Evolutionary conservation across 1,140 invertebrate species (phyloP).

Genomic region (Neodiprion lecontei): DNA sequence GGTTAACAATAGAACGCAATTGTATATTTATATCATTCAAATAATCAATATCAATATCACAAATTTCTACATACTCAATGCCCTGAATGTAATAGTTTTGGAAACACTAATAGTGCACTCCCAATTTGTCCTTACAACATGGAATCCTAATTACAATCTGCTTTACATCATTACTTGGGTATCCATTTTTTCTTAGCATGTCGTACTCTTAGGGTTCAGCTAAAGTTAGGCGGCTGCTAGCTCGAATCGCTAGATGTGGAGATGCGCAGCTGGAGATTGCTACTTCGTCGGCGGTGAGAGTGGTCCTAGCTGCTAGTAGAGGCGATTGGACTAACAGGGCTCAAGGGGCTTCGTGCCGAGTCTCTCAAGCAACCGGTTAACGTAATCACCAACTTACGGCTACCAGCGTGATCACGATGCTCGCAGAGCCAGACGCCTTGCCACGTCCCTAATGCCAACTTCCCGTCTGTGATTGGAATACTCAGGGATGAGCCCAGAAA

Average conservation of each 20-base stretch:
- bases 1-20: not conserved
- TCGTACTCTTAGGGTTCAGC: conserved; percentile 50
- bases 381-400: conserved; percentile 89
- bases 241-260: conserved; percentile 57
- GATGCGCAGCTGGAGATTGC: conserved; percentile 58
- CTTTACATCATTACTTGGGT: not conserved
- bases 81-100: not conserved
- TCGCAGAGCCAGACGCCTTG: conserved; percentile 98
- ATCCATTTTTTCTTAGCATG: conserved; percentile 39
- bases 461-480: conserved; percentile 94
- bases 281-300: conserved; percentile 58
- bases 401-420: conserved; percentile 93
- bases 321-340: conserved; percentile 82
- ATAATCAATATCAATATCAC: conserved; percentile 5
- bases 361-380: conserved; percentile 88
- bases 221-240: conserved; percentile 57
- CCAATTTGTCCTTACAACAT: not conserved
- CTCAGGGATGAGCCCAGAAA: conserved; percentile 94
- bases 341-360: conserved; percentile 81
- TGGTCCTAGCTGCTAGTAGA: conserved; percentile 87
- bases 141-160: not conserved
- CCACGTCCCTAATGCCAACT: conserved; percentile 94
- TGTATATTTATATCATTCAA: not conserved
- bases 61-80: not conserved
- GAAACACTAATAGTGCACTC: not conserved